Base-by-base conservation (phyloP, 2,888 invertebrate genomes). In the Drosophila subquinaria region DNA sequence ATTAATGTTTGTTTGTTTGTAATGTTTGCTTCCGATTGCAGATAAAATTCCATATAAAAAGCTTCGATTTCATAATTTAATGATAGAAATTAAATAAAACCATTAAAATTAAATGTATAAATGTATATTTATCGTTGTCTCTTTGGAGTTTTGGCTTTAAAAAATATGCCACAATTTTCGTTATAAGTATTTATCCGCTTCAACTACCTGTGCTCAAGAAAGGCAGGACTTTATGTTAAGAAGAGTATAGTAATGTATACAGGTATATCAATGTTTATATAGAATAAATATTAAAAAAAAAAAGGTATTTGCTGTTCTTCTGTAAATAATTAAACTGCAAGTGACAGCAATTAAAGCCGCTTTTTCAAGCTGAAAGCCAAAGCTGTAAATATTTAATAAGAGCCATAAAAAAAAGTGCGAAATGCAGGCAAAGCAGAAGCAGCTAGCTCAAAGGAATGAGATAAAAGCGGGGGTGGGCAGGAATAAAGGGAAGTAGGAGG, bases 291-390 rank as follows among this genome's bases (percentile, higher is more conserved):
- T 52, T 30, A 30, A 30, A 36, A 36, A 40, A 30, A 30, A 36
- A 36, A 36, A 47, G 2, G n/a, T 52, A 27, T 51, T 45, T 45
- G 40, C 15, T 64, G 63, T 72, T 57, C 47, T 55, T 69, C 66
- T 77, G 75, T 85, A 76, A 87, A 86, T 86, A 84, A 86, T 89
- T 89, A 76, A 89, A 87, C 81, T 76, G 82, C 73, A 81, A 89
- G 88, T 86, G 89, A 88, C 86, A 86, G 88, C 86, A 86, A 86
- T 89, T 89, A 85, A 88, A 87, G 85, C 67, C 75, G 89, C 84
- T 76, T 73, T 72, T 75, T 63, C 78, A 89, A 84, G 70, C 79
- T 73, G 40, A 30, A 50, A 76, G 67, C 71, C 17, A 73, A 72
- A 75, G 73, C 67, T 78, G 80, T 85, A 84, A 86, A 89, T 89